Conservation (phyloP, 2,113 vertebrate genomes). For the Alethe diademata region DNA sequence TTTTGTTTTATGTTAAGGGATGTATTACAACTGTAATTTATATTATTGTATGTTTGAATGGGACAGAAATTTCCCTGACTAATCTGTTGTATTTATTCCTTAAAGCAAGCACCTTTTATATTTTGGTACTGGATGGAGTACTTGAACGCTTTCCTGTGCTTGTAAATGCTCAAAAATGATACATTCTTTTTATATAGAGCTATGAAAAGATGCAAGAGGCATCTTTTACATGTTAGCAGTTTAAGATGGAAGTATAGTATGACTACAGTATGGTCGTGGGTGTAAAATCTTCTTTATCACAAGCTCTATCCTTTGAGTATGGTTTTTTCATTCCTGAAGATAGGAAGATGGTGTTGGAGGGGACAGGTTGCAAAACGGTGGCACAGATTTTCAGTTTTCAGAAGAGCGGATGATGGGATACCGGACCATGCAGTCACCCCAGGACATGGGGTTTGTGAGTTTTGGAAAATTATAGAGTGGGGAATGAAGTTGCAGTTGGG, state of each 20-base stretch:
- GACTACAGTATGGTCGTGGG: background rate
- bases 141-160: background rate
- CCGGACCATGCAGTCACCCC: too few relatives aligned
- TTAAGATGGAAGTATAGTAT: background rate
- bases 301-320: background rate
- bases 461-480: background rate
- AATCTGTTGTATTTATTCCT: background rate
- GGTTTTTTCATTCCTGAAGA: background rate
- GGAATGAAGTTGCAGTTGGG: background rate
- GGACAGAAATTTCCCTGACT: background rate
- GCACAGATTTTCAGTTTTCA: background rate
- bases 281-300: background rate
- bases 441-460: background rate
- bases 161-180: background rate
- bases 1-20: background rate
- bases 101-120: background rate
- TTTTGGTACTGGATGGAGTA: background rate
- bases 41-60: background rate
- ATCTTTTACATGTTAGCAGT: background rate
- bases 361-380: background rate
- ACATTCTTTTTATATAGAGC: background rate
- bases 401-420: background rate
- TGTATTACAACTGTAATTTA: background rate
- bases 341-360: background rate
- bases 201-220: background rate